Percentiles rank a stretch among this genome's conserved stretches.
phyloP scores from a whole-genome alignment of 2,888 invertebrate genomes.

The Philopedon plagiatum region DNA sequence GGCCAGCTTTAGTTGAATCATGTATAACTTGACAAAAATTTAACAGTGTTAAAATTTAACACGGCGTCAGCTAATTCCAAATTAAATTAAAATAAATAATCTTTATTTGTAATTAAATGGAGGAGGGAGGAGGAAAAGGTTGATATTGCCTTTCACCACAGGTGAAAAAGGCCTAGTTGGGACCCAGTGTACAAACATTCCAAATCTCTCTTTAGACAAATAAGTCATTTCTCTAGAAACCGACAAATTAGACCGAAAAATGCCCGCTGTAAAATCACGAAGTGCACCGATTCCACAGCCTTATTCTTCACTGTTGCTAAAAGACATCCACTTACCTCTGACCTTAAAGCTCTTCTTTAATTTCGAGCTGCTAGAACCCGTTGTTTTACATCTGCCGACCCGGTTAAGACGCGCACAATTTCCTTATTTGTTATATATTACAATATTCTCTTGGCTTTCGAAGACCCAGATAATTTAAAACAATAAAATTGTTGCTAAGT shows the following conservation, averaged over 20 bases:
- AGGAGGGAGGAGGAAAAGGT: no score
- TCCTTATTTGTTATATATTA: slow-evolving; percentile 56
- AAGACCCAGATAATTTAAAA: slow-evolving; percentile 56
- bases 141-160: no score
- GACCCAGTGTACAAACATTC: no score
- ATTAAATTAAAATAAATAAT: no score
- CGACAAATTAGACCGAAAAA: slow-evolving; percentile 36
- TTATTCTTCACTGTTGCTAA: slow-evolving; percentile 24
- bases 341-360: slow-evolving; percentile 43
- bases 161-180: not conserved
- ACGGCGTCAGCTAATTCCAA: no score
- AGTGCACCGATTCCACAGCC: slow-evolving; percentile 21
- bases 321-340: slow-evolving; percentile 47
- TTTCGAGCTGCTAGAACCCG: slow-evolving; percentile 37
- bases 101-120: no score
- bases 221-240: slow-evolving; percentile 28
- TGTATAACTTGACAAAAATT: no score
- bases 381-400: slow-evolving; percentile 56
- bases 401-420: slow-evolving; percentile 56
- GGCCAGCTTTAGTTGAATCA: no score
- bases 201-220: not conserved
- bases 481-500: slow-evolving; percentile 52
- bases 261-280: slow-evolving; percentile 22
- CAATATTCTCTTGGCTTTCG: slow-evolving; percentile 54
- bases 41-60: no score